These are phyloP conservation scores for Phyllopteryx taeniolatus DNA, from an alignment of 2,113 vertebrate genomes.

Conservation along the genomic window DNA sequence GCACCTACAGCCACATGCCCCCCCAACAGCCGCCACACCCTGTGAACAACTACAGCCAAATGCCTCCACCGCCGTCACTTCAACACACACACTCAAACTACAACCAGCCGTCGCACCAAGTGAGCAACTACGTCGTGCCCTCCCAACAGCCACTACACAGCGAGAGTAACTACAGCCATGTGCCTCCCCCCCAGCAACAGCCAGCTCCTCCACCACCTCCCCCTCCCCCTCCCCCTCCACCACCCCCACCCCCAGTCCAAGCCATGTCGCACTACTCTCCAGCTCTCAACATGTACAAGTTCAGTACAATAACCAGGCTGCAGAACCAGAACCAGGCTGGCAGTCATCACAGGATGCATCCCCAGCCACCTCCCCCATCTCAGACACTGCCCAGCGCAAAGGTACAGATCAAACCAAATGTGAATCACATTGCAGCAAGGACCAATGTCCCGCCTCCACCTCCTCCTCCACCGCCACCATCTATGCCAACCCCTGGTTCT, in stretches of 20 bases:
- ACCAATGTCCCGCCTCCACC: conserved; percentile 76
- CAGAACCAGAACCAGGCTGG: conserved; percentile 72
- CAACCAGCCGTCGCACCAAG: conserved; percentile 2
- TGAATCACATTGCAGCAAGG: conserved; percentile 71
- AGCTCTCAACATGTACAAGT: conserved; percentile 80
- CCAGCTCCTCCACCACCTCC: conserved; percentile 2
- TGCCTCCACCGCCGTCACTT: not conserved
- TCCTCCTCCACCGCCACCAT: conserved; percentile 73
- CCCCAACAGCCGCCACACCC: conserved; percentile 28
- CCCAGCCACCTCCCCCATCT: conserved; percentile 38
- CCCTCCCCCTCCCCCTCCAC: not conserved
- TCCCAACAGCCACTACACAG: not conserved
- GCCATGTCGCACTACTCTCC: conserved; percentile 70
- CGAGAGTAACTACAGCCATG: not conserved
- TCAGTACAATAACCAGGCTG: conserved; percentile 84
- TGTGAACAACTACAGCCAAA: conserved; percentile 7
- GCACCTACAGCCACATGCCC: conserved; percentile 8
- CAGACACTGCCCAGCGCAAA: conserved; percentile 18
- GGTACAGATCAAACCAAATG: conserved; percentile 67
- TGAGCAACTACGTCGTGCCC: conserved; percentile 53
- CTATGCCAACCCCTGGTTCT: conserved; percentile 78
- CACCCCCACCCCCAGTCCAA: conserved; percentile 59
- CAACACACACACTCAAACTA: conserved; percentile 30
- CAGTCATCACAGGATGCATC: conserved; percentile 28
- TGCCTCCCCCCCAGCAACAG: conserved; percentile 26